Conservation (phyloP, 2,888 invertebrate species). For the Rhagonycha lutea region DNA sequence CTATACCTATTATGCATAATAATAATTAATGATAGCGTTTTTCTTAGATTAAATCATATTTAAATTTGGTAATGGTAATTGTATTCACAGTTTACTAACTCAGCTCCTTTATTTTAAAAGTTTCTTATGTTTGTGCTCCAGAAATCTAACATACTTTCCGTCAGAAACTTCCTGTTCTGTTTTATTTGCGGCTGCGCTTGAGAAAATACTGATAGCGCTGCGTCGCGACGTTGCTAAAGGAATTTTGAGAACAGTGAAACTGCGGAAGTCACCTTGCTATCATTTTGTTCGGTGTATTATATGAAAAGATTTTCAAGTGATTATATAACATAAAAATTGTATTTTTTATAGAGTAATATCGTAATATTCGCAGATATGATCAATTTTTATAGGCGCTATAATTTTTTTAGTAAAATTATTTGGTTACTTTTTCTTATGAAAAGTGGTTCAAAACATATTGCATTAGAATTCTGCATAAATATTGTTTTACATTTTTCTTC, state of each 20-base stretch:
- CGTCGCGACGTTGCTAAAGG: constrained; percentile 39
- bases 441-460: not conserved
- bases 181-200: constrained; percentile 37
- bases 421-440: not conserved
- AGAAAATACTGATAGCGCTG: constrained; percentile 36
- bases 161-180: constrained; percentile 33
- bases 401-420: not conserved
- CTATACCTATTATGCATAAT: too few relatives aligned
- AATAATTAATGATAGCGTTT: too few relatives aligned
- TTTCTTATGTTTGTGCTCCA: constrained; percentile 27
- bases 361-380: not conserved
- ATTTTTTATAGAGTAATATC: not conserved
- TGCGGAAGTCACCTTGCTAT: constrained; percentile 33
- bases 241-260: constrained; percentile 33
- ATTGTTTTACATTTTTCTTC: not conserved
- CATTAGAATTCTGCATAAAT: not conserved
- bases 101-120: constrained; percentile 25
- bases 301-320: constrained; percentile 8
- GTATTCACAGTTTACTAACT: constrained; percentile 6
- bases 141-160: constrained; percentile 34
- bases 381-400: not conserved
- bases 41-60: not conserved
- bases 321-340: constrained; percentile 9
- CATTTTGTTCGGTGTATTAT: constrained; percentile 25
- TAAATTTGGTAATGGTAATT: not conserved